A percentile compares a stretch with the other conserved stretches of the same genome.
phyloP scores from a whole-genome alignment of 2,888 invertebrate species.

The Micoletzkya japonica region DNA sequence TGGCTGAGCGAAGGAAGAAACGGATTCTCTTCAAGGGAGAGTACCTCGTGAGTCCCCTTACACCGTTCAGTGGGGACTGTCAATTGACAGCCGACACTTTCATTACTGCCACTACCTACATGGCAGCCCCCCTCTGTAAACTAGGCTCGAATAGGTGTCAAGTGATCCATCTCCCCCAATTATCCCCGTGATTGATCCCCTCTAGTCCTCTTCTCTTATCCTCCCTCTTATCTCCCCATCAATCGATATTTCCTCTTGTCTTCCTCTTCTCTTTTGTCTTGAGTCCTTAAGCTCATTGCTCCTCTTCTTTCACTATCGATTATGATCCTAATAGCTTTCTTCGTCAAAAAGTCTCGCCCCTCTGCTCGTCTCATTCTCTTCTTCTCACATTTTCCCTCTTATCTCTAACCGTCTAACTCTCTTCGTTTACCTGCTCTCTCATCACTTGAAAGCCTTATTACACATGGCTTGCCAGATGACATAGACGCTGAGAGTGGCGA shows the following conservation, averaged over 20 bases:
- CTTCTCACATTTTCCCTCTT: neutral
- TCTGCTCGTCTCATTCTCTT: neutral
- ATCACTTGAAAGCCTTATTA: conserved; percentile 2
- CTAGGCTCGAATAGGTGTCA: too few relatives aligned
- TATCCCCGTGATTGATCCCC: too few relatives aligned
- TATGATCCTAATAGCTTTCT: neutral
- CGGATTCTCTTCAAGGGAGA: conserved; percentile 64
- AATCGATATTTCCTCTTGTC: neutral
- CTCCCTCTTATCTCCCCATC: neutral
- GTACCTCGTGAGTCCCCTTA: conserved; percentile 59
- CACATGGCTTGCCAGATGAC: neutral
- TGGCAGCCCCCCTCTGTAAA: too few relatives aligned
- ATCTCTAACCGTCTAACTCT: neutral
- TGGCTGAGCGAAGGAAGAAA: conserved; percentile 62
- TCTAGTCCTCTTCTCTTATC: neutral
- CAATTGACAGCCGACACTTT: too few relatives aligned
- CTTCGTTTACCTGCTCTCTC: conserved; percentile 1
- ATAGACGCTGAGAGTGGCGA: neutral
- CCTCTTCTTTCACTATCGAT: neutral
- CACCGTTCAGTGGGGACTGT: too few relatives aligned
- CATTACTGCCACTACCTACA: too few relatives aligned
- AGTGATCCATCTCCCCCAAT: too few relatives aligned
- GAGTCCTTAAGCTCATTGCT: neutral
- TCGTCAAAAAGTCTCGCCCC: neutral
- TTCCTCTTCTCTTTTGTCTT: neutral